Conservation (phyloP, 1,140 invertebrate species). For the Cephus cinctus region DNA sequence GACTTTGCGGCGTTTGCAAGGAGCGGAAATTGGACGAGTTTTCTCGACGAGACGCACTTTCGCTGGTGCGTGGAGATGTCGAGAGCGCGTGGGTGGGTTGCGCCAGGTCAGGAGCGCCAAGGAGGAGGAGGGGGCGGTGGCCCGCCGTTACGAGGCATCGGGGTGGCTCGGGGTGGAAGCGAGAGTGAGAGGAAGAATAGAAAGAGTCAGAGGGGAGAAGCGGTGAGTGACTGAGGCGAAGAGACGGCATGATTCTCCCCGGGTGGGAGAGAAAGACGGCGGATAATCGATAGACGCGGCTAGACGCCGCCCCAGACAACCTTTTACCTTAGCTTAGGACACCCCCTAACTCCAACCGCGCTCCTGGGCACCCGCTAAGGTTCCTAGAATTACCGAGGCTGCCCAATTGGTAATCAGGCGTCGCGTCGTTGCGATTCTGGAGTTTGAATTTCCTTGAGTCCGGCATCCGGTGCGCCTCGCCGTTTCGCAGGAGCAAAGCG, state of each 20-base stretch:
- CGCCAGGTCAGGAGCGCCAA: slow-evolving; percentile 49
- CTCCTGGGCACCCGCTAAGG: not conserved
- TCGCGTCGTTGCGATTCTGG: no score
- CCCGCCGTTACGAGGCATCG: slow-evolving; percentile 6
- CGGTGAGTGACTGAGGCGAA: slow-evolving; percentile 22
- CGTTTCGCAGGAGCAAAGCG: no score
- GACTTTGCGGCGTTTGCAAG: no score
- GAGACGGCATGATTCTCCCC: slow-evolving; percentile 10
- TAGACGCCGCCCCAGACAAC: slow-evolving; percentile 57
- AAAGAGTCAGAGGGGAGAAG: slow-evolving; percentile 15
- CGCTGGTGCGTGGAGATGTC: no score
- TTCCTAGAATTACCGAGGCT: no score
- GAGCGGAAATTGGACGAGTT: not conserved
- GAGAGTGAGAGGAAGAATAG: slow-evolving; percentile 1
- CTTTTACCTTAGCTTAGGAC: slow-evolving; percentile 52
- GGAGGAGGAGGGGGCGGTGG: slow-evolving; percentile 4
- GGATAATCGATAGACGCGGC: slow-evolving; percentile 56
- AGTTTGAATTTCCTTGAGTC: no score
- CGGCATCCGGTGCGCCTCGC: no score
- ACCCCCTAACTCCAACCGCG: slow-evolving; percentile 21
- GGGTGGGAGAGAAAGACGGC: slow-evolving; percentile 37
- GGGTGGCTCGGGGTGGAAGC: slow-evolving; percentile 6
- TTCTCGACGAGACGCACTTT: no score
- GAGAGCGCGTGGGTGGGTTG: slow-evolving; percentile 46
- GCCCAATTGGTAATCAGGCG: no score